Base-by-base conservation (phyloP, 1,140 invertebrate genomes). In the Drosophila cardini region DNA sequence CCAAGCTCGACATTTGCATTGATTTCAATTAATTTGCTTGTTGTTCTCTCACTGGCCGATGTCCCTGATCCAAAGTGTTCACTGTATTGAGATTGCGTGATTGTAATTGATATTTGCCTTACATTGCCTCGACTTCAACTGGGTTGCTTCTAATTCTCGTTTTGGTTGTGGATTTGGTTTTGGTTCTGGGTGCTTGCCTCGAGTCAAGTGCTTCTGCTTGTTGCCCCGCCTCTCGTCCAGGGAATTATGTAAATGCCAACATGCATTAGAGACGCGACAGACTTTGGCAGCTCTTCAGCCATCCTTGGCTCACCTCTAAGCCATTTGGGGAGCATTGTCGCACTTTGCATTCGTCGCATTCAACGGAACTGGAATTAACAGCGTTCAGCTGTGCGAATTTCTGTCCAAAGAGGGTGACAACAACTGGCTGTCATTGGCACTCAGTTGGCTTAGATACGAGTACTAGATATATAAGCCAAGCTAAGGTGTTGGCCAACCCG, bases 21-120 rank as follows among this genome's bases (percentile, higher is more conserved):
- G 84, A 89, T 89, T 89, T 89, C 84, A 89, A 89, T 89, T 89
- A 89, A 89, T 89, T 89, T 89, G 70, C 85, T 78, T 87, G 83
- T 87, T 85, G 70, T 80, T 57, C 43, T 62, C 13, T 61, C 43
- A 15, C 50, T 56, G 69, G 53, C 70, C 63, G 46, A 9, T 72
- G 56, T 53, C 64, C 55, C 48, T 45, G 64, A 48, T 40, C 61
- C 53, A n/a, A 55, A 71, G 42, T 57, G 62, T 45, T 80, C 34
- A 53, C 61, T 77, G 61, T 81, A 57, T 63, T 26, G 21, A 70
- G 78, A 79, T 87, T 89, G 84, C 77, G 76, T 82, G 84, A 82
- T 83, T 89, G 84, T 89, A 89, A 89, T 89, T 89, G 84, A 89
- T 89, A 89, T 89, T 89, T 87, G 84, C 67, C 64, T 58, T 53